Percentiles rank a stretch among this genome's conserved stretches.
phyloP scores from a whole-genome alignment of 2,797 vertebrate genomes.

The Psittacula derbiana region DNA sequence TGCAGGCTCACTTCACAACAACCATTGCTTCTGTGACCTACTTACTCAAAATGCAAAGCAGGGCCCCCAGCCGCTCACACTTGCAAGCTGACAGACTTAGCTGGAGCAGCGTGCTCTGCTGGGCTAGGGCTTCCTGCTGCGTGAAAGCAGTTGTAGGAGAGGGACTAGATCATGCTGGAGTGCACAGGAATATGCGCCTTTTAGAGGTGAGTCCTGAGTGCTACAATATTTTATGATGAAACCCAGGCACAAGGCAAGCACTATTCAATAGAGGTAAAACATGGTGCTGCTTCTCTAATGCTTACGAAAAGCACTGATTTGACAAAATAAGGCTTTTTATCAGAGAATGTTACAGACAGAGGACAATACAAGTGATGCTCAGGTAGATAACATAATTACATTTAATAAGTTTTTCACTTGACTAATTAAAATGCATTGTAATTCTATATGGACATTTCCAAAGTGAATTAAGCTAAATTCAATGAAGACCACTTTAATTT shows the following conservation, averaged over 20 bases:
- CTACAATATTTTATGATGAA: accelerated
- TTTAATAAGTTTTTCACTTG: neutral
- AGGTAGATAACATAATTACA: neutral
- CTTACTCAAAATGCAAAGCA: neutral
- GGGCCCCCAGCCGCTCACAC: accelerated
- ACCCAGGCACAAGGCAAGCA: accelerated
- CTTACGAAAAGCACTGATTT: neutral
- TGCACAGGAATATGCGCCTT: neutral
- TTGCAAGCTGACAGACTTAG: neutral
- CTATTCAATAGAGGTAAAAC: neutral
- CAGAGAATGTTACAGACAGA: neutral
- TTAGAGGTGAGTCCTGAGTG: neutral
- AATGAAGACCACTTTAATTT: neutral
- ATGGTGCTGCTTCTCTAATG: neutral
- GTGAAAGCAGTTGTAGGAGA: neutral
- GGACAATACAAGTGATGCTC: neutral
- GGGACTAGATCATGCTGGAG: accelerated
- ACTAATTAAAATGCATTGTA: neutral
- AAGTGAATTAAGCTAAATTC: neutral
- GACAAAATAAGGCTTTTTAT: neutral
- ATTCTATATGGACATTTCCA: neutral
- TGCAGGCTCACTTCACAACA: neutral
- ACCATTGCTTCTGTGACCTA: neutral
- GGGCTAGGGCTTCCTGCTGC: neutral
- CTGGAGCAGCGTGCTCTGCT: neutral